Evolutionary conservation across 2,113 vertebrate species (phyloP).

Genomic region (Oncorhynchus mykiss): DNA sequence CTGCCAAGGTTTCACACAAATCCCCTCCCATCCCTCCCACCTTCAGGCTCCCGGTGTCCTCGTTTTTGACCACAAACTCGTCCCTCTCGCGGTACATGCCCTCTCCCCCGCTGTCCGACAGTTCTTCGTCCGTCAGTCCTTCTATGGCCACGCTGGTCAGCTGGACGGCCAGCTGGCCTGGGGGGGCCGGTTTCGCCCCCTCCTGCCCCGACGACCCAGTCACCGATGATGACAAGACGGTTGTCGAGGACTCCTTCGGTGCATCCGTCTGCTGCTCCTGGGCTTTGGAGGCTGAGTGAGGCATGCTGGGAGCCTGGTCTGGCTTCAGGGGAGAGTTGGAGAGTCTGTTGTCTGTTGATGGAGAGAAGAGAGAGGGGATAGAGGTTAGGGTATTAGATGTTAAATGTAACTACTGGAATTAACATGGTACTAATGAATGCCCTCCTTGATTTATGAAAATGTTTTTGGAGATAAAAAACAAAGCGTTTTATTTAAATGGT

Average conservation of each 20-base stretch:
- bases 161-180: slow-evolving; percentile 78
- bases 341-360: slow-evolving; percentile 54
- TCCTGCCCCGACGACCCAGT: slow-evolving; percentile 39
- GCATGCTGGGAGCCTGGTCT: slow-evolving; percentile 62
- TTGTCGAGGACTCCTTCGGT: slow-evolving; percentile 57
- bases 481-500: too few species aligned
- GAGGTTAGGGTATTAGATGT: too few species aligned
- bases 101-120: slow-evolving; percentile 92
- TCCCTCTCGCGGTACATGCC: slow-evolving; percentile 97
- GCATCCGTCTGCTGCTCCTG: slow-evolving; percentile 59
- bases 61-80: slow-evolving; percentile 96
- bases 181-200: slow-evolving; percentile 64
- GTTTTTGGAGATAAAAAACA: too few species aligned
- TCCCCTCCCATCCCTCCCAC: slow-evolving; percentile 72
- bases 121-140: slow-evolving; percentile 90
- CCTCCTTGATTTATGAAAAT: too few species aligned
- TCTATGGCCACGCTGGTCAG: slow-evolving; percentile 86
- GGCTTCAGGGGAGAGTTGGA: slow-evolving; percentile 68
- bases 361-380: background rate
- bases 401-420: too few species aligned
- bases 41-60: slow-evolving; percentile 92
- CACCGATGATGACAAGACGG: slow-evolving; percentile 23
- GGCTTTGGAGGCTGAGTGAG: slow-evolving; percentile 52
- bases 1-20: background rate
- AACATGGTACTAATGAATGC: too few species aligned